These are phyloP conservation scores for Euphysa ruthae DNA, from an alignment of 30 jellyfish, hydroid and myxozoan species.

Conservation along the genomic window DNA sequence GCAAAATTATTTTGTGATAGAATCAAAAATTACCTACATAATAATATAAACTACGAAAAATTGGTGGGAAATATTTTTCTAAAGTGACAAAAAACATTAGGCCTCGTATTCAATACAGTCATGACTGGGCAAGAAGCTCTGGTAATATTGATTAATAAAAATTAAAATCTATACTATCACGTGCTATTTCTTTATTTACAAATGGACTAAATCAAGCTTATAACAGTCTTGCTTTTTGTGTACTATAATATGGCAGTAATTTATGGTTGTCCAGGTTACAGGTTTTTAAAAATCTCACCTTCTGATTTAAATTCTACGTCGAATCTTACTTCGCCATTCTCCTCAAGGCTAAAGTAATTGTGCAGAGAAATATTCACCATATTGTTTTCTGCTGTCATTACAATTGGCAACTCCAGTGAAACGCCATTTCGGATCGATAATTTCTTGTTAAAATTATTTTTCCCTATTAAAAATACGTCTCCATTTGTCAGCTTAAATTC, in stretches of 20 bases:
- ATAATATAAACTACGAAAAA: too few species aligned
- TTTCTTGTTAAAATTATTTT: slow-evolving; percentile 23
- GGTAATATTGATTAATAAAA: too few species aligned
- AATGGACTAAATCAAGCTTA: slow-evolving; percentile 24
- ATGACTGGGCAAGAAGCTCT: too few species aligned
- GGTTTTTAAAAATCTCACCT: neutral
- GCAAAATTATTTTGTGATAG: too few species aligned
- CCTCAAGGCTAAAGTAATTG: neutral
- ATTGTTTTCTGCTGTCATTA: slow-evolving; percentile 34
- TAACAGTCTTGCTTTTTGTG: neutral
- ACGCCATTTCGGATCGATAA: slow-evolving; percentile 29
- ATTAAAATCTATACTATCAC: too few species aligned
- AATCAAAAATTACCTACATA: too few species aligned
- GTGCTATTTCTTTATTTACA: too few species aligned
- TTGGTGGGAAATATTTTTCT: too few species aligned
- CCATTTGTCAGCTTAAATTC: slow-evolving; percentile 46
- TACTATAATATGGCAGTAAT: too few species aligned
- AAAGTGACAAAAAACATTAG: too few species aligned
- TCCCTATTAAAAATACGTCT: slow-evolving; percentile 44
- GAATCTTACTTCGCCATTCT: neutral
- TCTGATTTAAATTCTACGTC: neutral
- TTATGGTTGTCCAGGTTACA: too few species aligned
- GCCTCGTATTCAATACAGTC: too few species aligned
- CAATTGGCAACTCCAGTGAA: slow-evolving; percentile 48
- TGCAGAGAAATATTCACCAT: slow-evolving; percentile 21